Evolutionary conservation across 1,140 invertebrate species (phyloP).

Genomic region (Habropoda laboriosa): DNA sequence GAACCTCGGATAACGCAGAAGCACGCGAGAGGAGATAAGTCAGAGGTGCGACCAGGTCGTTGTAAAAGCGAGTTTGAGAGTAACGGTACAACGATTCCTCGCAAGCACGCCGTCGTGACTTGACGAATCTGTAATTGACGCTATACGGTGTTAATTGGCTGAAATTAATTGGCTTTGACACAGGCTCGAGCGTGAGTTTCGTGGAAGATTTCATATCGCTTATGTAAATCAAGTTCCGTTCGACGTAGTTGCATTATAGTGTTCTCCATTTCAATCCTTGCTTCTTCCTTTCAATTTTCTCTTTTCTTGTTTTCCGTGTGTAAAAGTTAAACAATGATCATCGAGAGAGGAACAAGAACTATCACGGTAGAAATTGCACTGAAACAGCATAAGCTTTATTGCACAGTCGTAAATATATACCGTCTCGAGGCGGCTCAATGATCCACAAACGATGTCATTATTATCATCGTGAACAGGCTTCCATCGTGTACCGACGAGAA

Average conservation of each 20-base stretch:
- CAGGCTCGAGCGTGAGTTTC: not conserved
- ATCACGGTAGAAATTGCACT: not conserved
- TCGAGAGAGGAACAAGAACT: too few relatives aligned
- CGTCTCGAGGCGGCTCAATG: not conserved
- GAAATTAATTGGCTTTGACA: constrained; percentile 42
- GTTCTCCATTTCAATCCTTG: too few relatives aligned
- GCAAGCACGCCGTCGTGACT: constrained; percentile 23
- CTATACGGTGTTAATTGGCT: constrained; percentile 39
- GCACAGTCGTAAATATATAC: not conserved
- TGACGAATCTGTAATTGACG: constrained; percentile 29
- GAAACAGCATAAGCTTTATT: not conserved
- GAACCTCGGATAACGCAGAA: not conserved
- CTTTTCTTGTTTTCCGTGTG: not conserved
- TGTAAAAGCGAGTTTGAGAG: constrained; percentile 6
- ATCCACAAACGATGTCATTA: constrained; percentile 5
- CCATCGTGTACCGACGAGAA: not conserved
- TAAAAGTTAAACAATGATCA: not conserved
- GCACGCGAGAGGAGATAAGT: not conserved
- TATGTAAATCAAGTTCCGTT: not conserved
- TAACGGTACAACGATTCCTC: constrained; percentile 23
- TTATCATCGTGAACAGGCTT: not conserved
- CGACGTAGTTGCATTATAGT: not conserved
- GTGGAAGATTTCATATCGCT: not conserved
- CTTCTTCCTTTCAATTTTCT: too few relatives aligned
- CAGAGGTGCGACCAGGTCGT: not conserved